Percentiles rank a stretch among this genome's conserved stretches.
These are phyloP conservation scores for Megaceryle maxima DNA, from an alignment of 2,113 vertebrate genomes.

Conservation along the genomic window DNA sequence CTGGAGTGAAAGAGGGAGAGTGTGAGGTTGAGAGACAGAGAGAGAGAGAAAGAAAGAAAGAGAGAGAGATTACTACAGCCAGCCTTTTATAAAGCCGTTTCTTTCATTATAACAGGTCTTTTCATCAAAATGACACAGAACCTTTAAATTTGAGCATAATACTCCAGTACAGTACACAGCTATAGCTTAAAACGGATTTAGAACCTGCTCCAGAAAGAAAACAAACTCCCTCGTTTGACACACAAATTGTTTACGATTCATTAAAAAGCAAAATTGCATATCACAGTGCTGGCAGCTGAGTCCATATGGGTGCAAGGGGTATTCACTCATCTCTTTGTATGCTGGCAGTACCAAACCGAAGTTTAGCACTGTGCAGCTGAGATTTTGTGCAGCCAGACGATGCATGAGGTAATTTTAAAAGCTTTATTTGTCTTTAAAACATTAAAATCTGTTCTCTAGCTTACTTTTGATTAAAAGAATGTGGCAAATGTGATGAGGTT, in stretches of 20 bases:
- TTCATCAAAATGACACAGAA: constrained; percentile 72
- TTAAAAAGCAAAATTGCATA: constrained; percentile 86
- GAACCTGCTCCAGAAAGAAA: constrained; percentile 75
- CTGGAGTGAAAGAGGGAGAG: constrained; percentile 66
- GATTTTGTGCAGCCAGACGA: constrained; percentile 76
- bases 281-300: constrained; percentile 80
- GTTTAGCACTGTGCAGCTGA: constrained; percentile 77
- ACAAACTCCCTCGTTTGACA: constrained; percentile 81
- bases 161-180: constrained; percentile 62
- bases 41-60: neutral
- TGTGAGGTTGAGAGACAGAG: constrained; percentile 58
- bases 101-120: constrained; percentile 79
- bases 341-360: constrained; percentile 78
- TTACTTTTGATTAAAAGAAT: constrained; percentile 66
- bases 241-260: constrained; percentile 86
- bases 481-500: constrained; percentile 2
- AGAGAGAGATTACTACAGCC: constrained; percentile 58
- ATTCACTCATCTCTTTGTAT: constrained; percentile 83
- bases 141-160: constrained; percentile 70
- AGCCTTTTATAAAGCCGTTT: constrained; percentile 77
- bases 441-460: constrained; percentile 71
- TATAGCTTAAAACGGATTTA: constrained; percentile 61
- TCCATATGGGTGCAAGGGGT: constrained; percentile 76
- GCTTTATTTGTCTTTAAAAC: constrained; percentile 80
- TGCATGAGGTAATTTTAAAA: constrained; percentile 84